Evolutionary conservation across 2,888 invertebrate species (phyloP), one percentile per base, ranked within the genome.

Genomic region (Argyresthia goedartella): DNA sequence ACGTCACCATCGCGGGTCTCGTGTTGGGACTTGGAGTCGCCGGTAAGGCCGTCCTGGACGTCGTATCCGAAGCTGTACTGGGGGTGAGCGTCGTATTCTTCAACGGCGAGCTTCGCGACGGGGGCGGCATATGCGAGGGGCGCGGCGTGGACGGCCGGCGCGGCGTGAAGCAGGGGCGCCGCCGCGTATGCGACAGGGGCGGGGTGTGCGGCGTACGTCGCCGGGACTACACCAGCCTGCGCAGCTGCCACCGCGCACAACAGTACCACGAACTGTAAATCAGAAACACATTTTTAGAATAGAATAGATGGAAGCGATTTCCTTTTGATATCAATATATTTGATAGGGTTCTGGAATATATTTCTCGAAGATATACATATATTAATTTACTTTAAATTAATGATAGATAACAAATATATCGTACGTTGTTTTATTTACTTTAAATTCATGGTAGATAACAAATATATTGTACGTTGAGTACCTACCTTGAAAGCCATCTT

Each of bases 51-150:
- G 69, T 92, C 91, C 65, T 91, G 90, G 56, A 92, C 90, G 61
- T 91, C 91, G 67, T 92, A 92, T 42, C 91, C 90, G 71, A 89
- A 92, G 33, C 90, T 89, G 66, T 91, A 91, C 69, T 91, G 90
- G 6, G 91, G 91, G 64, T 89, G 88, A 2, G 89, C 89, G 61
- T 90, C 89, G 66, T 88, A 89, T 43, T 89, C 88, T 15, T 88
- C 88, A 9, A 88, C 87, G 0, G 85, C 79, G 1, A 81, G 74
- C 1, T 73, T 76, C 0, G 88, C 73, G 55, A 70, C 66, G 51
- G 67, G 64, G 1, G 69, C 66, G 11, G 58, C 57, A 3, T 61
- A 60, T 25, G 39, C 57, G 0, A 57, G 58, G 36, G 60, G 61
- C 0, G 70, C 59, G 6, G 64, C 69, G 9, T 63, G 60, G 60